Percentiles rank a stretch among this genome's conserved stretches.
Evolutionary conservation across 2,797 vertebrate genomes (phyloP).

Genomic region (Gephyroberyx darwinii): DNA sequence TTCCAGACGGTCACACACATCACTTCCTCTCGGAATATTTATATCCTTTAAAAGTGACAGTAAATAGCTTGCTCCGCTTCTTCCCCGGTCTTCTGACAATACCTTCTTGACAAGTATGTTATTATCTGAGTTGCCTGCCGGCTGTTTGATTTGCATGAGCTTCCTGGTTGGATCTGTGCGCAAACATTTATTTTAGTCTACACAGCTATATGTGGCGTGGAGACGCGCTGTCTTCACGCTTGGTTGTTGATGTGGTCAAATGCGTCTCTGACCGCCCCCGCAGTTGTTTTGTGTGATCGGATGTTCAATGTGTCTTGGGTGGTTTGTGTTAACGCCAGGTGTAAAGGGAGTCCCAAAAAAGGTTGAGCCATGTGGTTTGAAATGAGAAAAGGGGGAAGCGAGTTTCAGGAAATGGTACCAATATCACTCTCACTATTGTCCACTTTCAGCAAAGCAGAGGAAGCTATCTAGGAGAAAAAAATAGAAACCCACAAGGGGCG

Average conservation of each 20-base stretch:
- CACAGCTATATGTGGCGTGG: background rate
- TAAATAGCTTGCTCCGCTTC: background rate
- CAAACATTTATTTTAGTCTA: no score
- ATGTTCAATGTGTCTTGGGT: no score
- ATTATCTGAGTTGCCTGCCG: no score
- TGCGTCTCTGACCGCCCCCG: background rate
- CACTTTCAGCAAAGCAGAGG: background rate
- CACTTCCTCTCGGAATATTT: background rate
- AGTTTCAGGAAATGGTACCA: conserved; percentile 35
- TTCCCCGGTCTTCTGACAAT: background rate
- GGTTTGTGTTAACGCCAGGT: no score
- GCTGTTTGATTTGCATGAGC: no score
- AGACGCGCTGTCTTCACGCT: conserved; percentile 6
- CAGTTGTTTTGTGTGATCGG: no score
- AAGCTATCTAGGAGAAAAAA: background rate
- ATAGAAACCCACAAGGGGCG: background rate
- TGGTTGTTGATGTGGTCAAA: conserved; percentile 9
- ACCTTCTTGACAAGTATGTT: no score
- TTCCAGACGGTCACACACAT: no score
- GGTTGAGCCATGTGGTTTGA: background rate
- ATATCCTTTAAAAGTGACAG: conserved; percentile 5
- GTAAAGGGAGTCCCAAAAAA: background rate
- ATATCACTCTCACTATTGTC: conserved; percentile 18
- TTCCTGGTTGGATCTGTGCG: no score
- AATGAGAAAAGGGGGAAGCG: conserved; percentile 29